phyloP scores from a whole-genome alignment of 2,113 vertebrate genomes.

The Tetrax tetrax region DNA sequence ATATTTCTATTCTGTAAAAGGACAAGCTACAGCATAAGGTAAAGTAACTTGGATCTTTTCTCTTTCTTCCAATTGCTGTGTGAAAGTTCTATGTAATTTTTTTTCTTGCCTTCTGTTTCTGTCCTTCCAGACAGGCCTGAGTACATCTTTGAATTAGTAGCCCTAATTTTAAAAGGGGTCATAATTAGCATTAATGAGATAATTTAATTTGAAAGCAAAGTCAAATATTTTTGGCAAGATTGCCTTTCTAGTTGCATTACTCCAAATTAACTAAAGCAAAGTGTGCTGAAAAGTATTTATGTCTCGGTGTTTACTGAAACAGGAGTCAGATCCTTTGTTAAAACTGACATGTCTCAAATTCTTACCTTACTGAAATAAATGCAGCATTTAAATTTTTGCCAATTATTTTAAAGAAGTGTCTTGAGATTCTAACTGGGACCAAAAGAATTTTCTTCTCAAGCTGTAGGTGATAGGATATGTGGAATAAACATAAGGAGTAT shows the following conservation, averaged over 20 bases:
- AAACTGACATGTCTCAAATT: not conserved
- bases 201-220: slow-evolving; percentile 20
- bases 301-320: not conserved
- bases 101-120: not conserved
- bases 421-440: not conserved
- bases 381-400: not conserved
- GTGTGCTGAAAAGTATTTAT: not conserved
- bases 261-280: slow-evolving; percentile 14
- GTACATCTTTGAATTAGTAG: not conserved
- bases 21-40: not conserved
- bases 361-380: not conserved
- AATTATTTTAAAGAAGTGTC: not conserved
- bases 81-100: not conserved
- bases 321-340: not conserved
- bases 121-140: not conserved
- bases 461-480: not conserved
- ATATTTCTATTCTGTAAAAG: not conserved
- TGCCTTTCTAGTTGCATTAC: not conserved
- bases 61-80: not conserved
- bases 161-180: not conserved
- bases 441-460: not conserved
- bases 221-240: not conserved
- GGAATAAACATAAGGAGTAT: not conserved
- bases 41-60: not conserved
- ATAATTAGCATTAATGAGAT: slow-evolving; percentile 8